Evolutionary conservation across 2,113 vertebrate species (phyloP).

Genomic region (Ctenodactylus gundi): DNA sequence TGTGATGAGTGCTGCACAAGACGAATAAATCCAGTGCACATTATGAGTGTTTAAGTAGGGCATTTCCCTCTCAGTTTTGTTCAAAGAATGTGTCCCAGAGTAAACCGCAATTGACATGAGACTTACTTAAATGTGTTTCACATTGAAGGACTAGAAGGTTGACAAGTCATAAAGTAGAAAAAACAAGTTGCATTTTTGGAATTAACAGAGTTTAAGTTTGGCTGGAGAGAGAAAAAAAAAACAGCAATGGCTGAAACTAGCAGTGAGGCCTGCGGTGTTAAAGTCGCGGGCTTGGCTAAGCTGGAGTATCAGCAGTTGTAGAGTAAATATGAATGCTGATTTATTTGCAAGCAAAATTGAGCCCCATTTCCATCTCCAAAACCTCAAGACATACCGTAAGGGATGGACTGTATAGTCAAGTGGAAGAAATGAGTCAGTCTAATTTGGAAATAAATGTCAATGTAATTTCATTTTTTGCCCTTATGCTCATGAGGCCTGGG

Average conservation of each 20-base stretch:
- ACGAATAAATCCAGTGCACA: background rate
- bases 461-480: constrained; percentile 43
- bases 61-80: background rate
- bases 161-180: background rate
- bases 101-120: background rate
- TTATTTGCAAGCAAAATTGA: background rate
- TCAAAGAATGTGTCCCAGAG: constrained; percentile 21
- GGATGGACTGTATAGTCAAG: background rate
- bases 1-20: background rate
- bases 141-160: background rate
- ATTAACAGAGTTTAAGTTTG: background rate
- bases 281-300: background rate
- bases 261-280: background rate
- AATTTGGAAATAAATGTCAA: constrained; percentile 52
- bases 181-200: background rate
- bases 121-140: background rate
- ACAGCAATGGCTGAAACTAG: background rate
- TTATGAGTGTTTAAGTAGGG: background rate
- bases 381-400: background rate
- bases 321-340: background rate
- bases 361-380: background rate
- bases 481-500: constrained; percentile 21
- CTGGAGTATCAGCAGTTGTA: background rate
- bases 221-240: background rate
- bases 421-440: constrained; percentile 27